Base-by-base conservation (phyloP, 2,888 invertebrate species). In the Plebejus melissa region DNA sequence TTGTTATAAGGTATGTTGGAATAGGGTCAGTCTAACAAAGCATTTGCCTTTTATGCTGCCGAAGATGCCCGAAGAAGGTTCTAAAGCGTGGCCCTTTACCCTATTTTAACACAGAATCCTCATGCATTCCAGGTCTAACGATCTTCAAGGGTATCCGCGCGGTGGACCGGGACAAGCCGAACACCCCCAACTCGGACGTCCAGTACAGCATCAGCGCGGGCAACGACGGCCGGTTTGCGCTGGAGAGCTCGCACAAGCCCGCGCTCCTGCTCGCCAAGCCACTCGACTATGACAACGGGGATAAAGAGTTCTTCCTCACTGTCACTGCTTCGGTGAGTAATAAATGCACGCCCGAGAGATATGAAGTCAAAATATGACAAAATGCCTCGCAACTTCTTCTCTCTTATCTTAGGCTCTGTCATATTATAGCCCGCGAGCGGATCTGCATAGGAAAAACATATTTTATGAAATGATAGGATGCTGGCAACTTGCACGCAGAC, bases 131-230 rank as follows among this genome's bases (percentile, higher is more conserved):
- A 96, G 98, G 97, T 76, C 93, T 97, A 77, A 97, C 97, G 41
- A 95, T 98, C 80, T 98, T 97, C 88, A 95, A 96, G 80, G 96
- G 96, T 16, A 97, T 98, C 79, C 95, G 95, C 74, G 97, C 98
- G 0, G 94, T 96, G 72, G 98, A 98, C 88, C 95, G 96, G 5
- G 98, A 98, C 87, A 97, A 97, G 86, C 97, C 97, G 0, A 97
- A 97, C 88, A 98, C 97, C 0, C 97, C 97, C 0, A 98, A 98
- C 89, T 97, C 97, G 0, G 97, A 97, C 81, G 95, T 98, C 38
- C 96, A 97, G 83, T 97, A 97, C 89, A 95, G 96, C 81, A 96
- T 98, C 84, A 93, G 95, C 13, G 94, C 94, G 36, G 96, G 96
- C 4, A 96, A 97, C 83, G 94, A 94, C 72, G 93, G 94, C n/a